Evolutionary conservation across 2,797 vertebrate genomes (phyloP).

Genomic region (Naso thynnoides): DNA sequence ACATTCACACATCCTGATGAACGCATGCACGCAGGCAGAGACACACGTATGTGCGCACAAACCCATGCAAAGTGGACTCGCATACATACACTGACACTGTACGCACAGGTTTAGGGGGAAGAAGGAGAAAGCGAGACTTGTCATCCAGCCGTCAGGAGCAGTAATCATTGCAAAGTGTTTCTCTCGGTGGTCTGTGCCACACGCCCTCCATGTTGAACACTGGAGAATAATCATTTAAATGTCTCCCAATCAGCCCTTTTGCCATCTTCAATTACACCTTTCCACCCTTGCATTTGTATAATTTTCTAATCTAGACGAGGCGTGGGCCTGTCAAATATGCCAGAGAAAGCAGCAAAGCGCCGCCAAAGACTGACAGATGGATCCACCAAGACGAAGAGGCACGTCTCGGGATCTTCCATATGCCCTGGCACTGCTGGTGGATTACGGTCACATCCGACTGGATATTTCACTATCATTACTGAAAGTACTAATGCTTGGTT

Average conservation of each 20-base stretch:
- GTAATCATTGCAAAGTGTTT: constrained; percentile 91
- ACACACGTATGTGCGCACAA: constrained; percentile 32
- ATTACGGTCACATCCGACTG: constrained; percentile 59
- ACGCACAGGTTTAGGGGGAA: constrained; percentile 47
- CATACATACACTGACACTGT: constrained; percentile 22
- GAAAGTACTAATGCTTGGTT: constrained; percentile 27
- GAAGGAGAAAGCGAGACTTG: constrained; percentile 56
- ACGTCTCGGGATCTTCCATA: constrained; percentile 63
- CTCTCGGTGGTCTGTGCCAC: constrained; percentile 89
- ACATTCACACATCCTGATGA: constrained; percentile 32
- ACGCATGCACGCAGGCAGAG: constrained; percentile 19
- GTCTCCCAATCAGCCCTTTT: constrained; percentile 97
- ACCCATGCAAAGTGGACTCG: too few species aligned
- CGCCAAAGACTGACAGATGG: constrained; percentile 93
- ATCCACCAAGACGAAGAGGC: constrained; percentile 87
- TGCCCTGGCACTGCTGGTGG: constrained; percentile 55
- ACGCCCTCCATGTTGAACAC: constrained; percentile 92
- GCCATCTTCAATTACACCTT: constrained; percentile 99
- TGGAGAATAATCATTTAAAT: constrained; percentile 97
- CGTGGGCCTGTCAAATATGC: constrained; percentile 85
- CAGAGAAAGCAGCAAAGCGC: constrained; percentile 86
- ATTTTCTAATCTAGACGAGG: constrained; percentile 97
- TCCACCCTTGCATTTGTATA: constrained; percentile 98
- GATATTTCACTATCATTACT: constrained; percentile 38
- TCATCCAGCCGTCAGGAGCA: constrained; percentile 89